Evolutionary conservation across 92 coral and sea anemone genomes (phyloP).

Genomic region (Umimayanthus chanpuru): DNA sequence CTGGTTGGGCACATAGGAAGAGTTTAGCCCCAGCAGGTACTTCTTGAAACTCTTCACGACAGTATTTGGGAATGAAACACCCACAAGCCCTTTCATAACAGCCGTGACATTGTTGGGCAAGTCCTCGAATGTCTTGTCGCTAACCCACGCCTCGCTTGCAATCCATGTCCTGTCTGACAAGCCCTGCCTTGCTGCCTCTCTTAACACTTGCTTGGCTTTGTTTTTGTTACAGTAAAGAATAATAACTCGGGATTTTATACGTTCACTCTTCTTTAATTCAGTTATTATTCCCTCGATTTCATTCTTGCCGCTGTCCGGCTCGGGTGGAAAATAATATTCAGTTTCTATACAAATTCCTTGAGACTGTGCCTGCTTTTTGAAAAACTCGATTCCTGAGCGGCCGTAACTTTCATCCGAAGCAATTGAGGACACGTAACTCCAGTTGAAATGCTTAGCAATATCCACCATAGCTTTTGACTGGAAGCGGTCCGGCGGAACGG

Average conservation of each 20-base stretch:
- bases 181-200: slow-evolving; percentile 62
- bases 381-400: slow-evolving; percentile 74
- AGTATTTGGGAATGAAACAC: slow-evolving; percentile 68
- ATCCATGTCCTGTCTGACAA: slow-evolving; percentile 72
- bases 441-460: slow-evolving; percentile 72
- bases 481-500: slow-evolving; percentile 89
- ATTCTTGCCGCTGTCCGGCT: slow-evolving; percentile 3
- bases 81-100: slow-evolving; percentile 75
- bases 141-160: slow-evolving; percentile 89
- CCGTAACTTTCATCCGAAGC: slow-evolving; percentile 89
- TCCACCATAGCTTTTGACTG: slow-evolving; percentile 89
- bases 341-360: slow-evolving; percentile 73
- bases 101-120: slow-evolving; percentile 42
- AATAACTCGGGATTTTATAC: slow-evolving; percentile 61
- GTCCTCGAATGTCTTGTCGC: neutral
- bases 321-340: slow-evolving; percentile 64
- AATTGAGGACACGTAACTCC: slow-evolving; percentile 86
- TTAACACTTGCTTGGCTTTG: slow-evolving; percentile 41
- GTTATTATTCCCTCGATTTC: slow-evolving; percentile 57
- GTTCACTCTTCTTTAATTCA: slow-evolving; percentile 48
- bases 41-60: slow-evolving; percentile 53
- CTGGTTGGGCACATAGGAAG: slow-evolving; percentile 56
- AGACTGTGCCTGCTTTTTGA: slow-evolving; percentile 62
- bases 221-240: slow-evolving; percentile 60
- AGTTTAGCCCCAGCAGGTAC: slow-evolving; percentile 55